Conservation (phyloP, 2,888 invertebrate species). For the Muschampia plurimacula region DNA sequence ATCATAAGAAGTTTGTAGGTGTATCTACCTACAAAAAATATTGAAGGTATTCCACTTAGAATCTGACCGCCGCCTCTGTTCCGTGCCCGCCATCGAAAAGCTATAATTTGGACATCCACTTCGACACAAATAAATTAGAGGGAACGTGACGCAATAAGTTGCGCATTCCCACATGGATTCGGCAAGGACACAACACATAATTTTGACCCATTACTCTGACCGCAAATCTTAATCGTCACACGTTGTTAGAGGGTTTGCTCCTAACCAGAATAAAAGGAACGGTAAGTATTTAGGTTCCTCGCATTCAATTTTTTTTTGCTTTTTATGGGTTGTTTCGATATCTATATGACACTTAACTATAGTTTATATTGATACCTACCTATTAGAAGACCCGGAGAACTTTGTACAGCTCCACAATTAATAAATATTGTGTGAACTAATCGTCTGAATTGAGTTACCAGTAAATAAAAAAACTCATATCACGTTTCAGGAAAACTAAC, state of each 20-base stretch:
- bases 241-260: conserved; percentile 48
- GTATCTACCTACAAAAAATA: conserved; percentile 44
- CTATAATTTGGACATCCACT: conserved; percentile 81
- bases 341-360: too few relatives aligned
- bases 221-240: conserved; percentile 70
- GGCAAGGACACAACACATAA: conserved; percentile 78
- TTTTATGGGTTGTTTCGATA: too few relatives aligned
- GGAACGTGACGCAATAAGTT: conserved; percentile 75
- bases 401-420: too few relatives aligned
- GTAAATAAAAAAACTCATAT: too few relatives aligned
- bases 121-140: conserved; percentile 74
- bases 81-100: conserved; percentile 59
- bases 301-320: neutral
- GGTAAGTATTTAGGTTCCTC: neutral
- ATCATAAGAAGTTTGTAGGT: conserved; percentile 21
- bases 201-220: conserved; percentile 81
- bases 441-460: too few relatives aligned
- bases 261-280: neutral
- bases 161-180: conserved; percentile 75
- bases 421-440: too few relatives aligned
- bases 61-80: conserved; percentile 60
- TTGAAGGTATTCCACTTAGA: conserved; percentile 46
- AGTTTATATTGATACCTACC: too few relatives aligned
- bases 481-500: too few relatives aligned
- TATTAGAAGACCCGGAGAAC: too few relatives aligned